Base-by-base conservation (phyloP, 1,140 invertebrate species). In the Mycetomoellerius zeteki region DNA sequence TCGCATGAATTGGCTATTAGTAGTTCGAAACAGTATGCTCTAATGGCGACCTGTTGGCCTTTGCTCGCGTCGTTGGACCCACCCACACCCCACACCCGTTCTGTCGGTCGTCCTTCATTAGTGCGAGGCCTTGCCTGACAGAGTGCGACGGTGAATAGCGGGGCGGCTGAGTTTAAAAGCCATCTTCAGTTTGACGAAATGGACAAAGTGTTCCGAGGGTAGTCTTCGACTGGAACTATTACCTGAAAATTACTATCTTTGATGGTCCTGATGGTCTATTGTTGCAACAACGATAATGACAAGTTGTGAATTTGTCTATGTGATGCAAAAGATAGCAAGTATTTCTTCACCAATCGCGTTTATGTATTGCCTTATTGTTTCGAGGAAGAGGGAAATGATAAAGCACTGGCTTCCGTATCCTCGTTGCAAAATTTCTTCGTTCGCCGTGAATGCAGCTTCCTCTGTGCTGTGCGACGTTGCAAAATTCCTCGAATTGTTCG, bases 1-100 rank as follows among this genome's bases (percentile, higher is more conserved):
- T 65, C 85, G 75, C 90, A 93, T 93, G 93, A 93, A 93, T 93
- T 93, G 92, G 92, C 92, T 93, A 93, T 93, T 93, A 93, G 92
- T 92, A 93, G 93, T 93, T 93, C 75, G 88, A 90, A 93, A 93
- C 93, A 93, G 93, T 93, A 92, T 91, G 91, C 92, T 92, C 91
- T 93, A 93, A 93, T 93, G 92, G 92, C 92, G 92, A 92, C 92
- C 91, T 93, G 91, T 93, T 93, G 92, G 91, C 91, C 89, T 92
- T 91, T 92, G 91, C 91, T 81, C 89, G 91, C 89, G 90, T 90
- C 90, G 88, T 92, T 88, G 86, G 73, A 50, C 76, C 62, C 47
- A 73, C 80, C 87, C 65, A 82, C 10, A 75, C 16, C 80, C 87
- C 65, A 82, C 10, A 75, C 16, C 89, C 56, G 10, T 77, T 67